phyloP scores from a whole-genome alignment of 2,888 invertebrate species.

The Hirtodrosophila histrioides region DNA sequence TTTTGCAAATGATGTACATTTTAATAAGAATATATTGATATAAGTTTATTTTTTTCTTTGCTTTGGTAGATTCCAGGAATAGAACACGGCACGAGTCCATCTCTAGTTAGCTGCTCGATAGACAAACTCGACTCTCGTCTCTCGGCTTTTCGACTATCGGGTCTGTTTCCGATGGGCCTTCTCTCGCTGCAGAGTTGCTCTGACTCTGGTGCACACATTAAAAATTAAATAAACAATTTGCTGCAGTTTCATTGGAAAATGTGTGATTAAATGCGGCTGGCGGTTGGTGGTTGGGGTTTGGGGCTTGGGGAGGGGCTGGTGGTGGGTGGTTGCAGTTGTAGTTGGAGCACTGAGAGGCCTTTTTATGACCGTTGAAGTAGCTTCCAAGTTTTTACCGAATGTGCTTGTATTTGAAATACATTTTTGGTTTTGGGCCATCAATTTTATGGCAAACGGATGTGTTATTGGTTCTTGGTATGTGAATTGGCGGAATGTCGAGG shows the following conservation, averaged over 20 bases:
- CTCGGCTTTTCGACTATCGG: constrained; percentile 2
- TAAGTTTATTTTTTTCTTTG: too few relatives aligned
- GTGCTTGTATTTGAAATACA: constrained; percentile 53
- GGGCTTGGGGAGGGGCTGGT: neutral
- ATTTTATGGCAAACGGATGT: constrained; percentile 78
- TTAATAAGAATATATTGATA: too few relatives aligned
- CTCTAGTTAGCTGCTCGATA: neutral
- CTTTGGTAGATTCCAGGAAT: too few relatives aligned
- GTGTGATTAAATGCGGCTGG: constrained; percentile 75
- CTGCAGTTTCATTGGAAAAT: constrained; percentile 78
- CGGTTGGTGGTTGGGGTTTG: constrained; percentile 23
- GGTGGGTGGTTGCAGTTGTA: neutral
- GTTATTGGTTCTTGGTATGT: constrained; percentile 57
- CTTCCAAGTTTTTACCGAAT: constrained; percentile 27
- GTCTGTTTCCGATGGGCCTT: constrained; percentile 6
- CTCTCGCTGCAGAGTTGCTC: constrained; percentile 1
- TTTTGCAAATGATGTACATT: too few relatives aligned
- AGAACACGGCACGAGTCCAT: too few relatives aligned
- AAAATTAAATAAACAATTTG: constrained; percentile 81
- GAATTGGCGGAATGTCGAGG: constrained; percentile 11
- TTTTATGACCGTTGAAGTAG: constrained; percentile 53
- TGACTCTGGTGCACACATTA: constrained; percentile 59
- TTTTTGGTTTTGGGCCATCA: constrained; percentile 71
- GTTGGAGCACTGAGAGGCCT: constrained; percentile 19
- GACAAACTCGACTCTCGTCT: constrained; percentile 20